Percentiles rank a stretch among this genome's conserved stretches.
phyloP scores from a whole-genome alignment of 2,113 vertebrate genomes.

The Murina feae region DNA sequence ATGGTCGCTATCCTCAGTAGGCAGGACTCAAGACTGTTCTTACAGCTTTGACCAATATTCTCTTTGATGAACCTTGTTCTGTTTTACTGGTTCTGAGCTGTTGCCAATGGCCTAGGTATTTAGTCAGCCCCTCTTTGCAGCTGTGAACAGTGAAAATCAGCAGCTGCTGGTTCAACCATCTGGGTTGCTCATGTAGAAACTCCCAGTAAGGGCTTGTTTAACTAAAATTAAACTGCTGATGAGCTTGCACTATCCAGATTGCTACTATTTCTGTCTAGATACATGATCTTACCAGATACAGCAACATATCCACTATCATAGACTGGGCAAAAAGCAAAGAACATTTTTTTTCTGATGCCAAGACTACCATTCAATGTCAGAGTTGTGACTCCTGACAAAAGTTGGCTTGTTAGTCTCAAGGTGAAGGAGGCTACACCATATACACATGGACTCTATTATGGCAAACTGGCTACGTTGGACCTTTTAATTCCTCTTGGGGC shows the following conservation, averaged over 20 bases:
- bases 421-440: background rate
- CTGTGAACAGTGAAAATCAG: background rate
- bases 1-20: background rate
- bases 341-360: background rate
- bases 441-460: background rate
- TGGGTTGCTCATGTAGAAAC: background rate
- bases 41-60: background rate
- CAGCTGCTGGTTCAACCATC: background rate
- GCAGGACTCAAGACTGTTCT: background rate
- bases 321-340: background rate
- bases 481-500: background rate
- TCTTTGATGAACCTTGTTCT: background rate
- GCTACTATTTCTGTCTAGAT: background rate
- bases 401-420: background rate
- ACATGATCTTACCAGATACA: background rate
- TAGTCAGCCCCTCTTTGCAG: background rate
- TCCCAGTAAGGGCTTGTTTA: background rate
- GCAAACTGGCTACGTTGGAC: background rate
- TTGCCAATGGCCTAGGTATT: background rate
- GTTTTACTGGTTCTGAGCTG: background rate
- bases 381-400: background rate
- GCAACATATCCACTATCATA: background rate
- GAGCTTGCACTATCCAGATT: background rate
- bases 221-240: background rate
- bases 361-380: background rate